A percentile compares a stretch with the other conserved stretches of the same genome.
These are phyloP conservation scores for Drosophila conformis DNA, from an alignment of 2,888 invertebrate genomes.

Conservation along the genomic window DNA sequence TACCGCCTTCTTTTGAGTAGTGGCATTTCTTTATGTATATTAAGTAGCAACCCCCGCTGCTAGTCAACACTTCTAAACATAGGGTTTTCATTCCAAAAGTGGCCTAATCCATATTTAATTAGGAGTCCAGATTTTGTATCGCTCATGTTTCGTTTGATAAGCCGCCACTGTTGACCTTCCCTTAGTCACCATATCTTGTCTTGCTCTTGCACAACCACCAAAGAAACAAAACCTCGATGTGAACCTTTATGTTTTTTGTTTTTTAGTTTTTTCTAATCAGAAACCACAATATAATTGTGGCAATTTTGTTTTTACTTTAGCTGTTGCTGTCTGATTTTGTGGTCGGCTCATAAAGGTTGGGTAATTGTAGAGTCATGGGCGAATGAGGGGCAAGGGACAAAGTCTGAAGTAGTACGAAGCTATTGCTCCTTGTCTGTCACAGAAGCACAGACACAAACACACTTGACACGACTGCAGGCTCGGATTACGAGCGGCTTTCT, in stretches of 20 bases:
- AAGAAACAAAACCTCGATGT: constrained; percentile 29
- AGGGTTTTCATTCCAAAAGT: background rate
- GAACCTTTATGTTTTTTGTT: constrained; percentile 36
- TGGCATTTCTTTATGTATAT: background rate
- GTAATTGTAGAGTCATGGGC: constrained; percentile 41
- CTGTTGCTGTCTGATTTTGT: constrained; percentile 51
- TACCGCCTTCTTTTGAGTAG: background rate
- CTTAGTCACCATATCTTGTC: constrained; percentile 3
- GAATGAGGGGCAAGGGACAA: constrained; percentile 11
- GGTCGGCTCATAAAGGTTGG: constrained; percentile 50
- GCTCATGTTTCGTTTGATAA: constrained; percentile 19
- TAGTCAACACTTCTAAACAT: background rate
- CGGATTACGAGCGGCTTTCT: constrained; percentile 64
- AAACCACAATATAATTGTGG: constrained; percentile 66
- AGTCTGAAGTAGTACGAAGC: constrained; percentile 8
- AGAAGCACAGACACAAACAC: constrained; percentile 41
- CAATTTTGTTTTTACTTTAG: constrained; percentile 33
- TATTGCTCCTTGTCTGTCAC: constrained; percentile 59
- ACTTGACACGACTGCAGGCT: constrained; percentile 75
- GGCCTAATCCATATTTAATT: constrained; percentile 31
- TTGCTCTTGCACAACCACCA: constrained; percentile 32
- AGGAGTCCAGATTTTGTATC: constrained; percentile 7
- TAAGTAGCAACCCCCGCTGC: background rate
- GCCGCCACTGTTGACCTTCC: constrained; percentile 31
- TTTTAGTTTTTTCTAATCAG: constrained; percentile 48